Evolutionary conservation across 2,888 invertebrate species (phyloP), one percentile per base, ranked within the genome.

Genomic region (Augiades crinisus): DNA sequence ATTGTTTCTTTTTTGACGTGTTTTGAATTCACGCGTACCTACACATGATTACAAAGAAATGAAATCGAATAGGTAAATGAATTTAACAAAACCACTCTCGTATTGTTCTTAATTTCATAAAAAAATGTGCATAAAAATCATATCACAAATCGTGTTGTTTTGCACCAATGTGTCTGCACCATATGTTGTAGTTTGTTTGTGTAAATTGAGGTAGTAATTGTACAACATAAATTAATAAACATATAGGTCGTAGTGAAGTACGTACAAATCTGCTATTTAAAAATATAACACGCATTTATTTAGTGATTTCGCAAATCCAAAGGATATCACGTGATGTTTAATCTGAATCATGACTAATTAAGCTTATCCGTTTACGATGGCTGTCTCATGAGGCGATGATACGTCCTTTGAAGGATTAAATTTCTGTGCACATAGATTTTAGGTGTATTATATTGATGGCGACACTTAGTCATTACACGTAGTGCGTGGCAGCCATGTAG

Each of bases 401-500:
- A 27, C 2, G 5, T 4, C 22, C 8, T n/a, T 14, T 22, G 14
- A 30, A 41, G 14, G 17, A 13, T 16, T 30, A 17, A 7, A 8
- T 10, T 3, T 38, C 7, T 12, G 16, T 41, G 40, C 49, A 41
- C 41, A 22, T 17, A 24, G 36, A 19, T 10, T 31, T 14, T 19
- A 13, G 6, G 14, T 2, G 16, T 27, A 24, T 34, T 47, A 36
- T 30, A 50, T 37, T 36, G n/a, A n/a, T n/a, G n/a, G 30, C 13
- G 21, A 38, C 43, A 37, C 49, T 17, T 34, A 33, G n/a, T 7
- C 24, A 14, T 33, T 13, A 40, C 30, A 43, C 47, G 45, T 52
- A 56, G 54, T 24, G 21, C 36, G 45, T 67, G 53, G 59, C 58
- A 47, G 56, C 59, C 59, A 61, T n/a, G n/a, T n/a, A n/a, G n/a